Conservation (phyloP, 35 echinoderm and acorn worm genomes). For the Ophioderma brevispina region DNA sequence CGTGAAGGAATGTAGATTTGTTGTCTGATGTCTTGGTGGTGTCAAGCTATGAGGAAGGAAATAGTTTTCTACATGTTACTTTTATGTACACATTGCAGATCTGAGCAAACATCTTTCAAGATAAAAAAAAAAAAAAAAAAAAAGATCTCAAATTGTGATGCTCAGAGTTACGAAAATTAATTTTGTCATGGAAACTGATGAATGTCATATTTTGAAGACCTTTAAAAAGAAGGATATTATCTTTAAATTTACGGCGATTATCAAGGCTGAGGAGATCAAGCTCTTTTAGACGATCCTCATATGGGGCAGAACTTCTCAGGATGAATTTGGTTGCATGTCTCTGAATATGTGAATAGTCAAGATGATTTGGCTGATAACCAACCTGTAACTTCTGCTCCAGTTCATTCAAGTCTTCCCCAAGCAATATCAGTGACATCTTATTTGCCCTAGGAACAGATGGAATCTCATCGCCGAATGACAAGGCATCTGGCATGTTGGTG, state of each 20-base stretch:
- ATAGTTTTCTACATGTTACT: background rate
- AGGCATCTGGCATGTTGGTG: constrained; percentile 80
- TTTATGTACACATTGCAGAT: background rate
- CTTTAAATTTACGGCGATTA: too few relatives aligned
- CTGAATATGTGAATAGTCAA: background rate
- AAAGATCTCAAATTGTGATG: too few relatives aligned
- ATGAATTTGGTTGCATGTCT: too few relatives aligned
- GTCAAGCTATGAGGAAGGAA: constrained; percentile 60
- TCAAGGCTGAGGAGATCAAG: too few relatives aligned
- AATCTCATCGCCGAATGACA: constrained; percentile 87
- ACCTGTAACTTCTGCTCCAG: constrained; percentile 64
- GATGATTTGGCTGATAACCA: background rate
- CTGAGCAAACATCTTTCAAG: background rate
- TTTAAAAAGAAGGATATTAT: too few relatives aligned
- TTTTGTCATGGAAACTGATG: too few relatives aligned
- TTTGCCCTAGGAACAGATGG: constrained; percentile 69
- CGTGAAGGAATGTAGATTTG: constrained; percentile 95
- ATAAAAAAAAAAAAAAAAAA: background rate
- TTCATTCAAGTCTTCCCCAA: constrained; percentile 70
- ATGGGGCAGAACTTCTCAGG: too few relatives aligned
- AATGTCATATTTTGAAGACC: too few relatives aligned
- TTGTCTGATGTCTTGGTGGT: constrained; percentile 98
- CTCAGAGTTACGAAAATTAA: too few relatives aligned
- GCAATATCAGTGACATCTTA: constrained; percentile 71
- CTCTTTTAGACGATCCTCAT: too few relatives aligned